Conservation (phyloP, 2,113 vertebrate genomes). For the Murina feae region DNA sequence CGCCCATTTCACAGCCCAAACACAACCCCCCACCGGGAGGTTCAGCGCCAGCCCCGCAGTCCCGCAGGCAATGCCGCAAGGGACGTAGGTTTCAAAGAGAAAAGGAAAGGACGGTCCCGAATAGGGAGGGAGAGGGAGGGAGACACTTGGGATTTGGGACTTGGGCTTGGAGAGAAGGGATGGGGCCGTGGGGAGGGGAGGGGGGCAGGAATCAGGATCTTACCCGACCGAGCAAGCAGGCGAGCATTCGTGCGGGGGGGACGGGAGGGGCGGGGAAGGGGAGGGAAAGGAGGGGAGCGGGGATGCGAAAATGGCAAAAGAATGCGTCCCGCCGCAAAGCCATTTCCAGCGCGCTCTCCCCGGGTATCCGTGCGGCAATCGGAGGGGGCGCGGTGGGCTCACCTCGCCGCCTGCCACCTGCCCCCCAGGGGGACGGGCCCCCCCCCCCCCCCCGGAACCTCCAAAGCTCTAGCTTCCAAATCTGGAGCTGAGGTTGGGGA, state of each 20-base stretch:
- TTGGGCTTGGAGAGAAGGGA: neutral
- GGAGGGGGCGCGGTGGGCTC: neutral
- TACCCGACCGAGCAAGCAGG: constrained; percentile 64
- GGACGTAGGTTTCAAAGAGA: neutral
- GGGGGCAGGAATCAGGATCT: constrained; percentile 41
- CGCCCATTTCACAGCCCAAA: neutral
- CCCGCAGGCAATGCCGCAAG: neutral
- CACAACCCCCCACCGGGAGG: neutral
- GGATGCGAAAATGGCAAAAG: neutral
- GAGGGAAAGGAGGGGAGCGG: neutral
- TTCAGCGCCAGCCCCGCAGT: neutral
- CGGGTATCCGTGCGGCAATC: neutral
- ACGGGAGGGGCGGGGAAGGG: neutral
- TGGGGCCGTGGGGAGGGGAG: neutral
- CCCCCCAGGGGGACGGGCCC: neutral
- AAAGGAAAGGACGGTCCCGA: neutral
- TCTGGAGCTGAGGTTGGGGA: neutral
- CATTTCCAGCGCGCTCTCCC: neutral
- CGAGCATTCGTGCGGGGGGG: neutral
- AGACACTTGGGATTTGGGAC: neutral
- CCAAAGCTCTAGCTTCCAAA: neutral
- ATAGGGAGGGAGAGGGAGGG: neutral
- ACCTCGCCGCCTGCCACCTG: neutral
- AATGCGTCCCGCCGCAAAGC: constrained; percentile 6
- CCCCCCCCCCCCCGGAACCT: too few species aligned